Evolutionary conservation across 2,888 invertebrate genomes (phyloP).

Genomic region (Hartigia nigra): DNA sequence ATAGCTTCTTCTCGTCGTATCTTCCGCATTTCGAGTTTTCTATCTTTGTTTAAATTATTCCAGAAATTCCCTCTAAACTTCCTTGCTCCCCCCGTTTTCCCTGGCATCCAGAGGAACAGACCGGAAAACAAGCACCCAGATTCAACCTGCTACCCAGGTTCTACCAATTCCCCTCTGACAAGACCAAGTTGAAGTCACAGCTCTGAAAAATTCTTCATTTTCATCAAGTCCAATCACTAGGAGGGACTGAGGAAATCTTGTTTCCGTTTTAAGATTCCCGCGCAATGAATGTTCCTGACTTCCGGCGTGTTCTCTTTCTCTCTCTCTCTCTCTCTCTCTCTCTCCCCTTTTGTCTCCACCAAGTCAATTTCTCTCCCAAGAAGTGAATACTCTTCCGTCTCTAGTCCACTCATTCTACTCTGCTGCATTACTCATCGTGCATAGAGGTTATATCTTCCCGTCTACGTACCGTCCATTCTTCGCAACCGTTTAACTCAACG

Average conservation of each 20-base stretch:
- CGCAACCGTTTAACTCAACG: background rate
- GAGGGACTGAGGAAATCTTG: background rate
- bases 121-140: background rate
- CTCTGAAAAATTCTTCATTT: background rate
- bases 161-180: background rate
- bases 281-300: background rate
- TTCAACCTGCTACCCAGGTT: slow-evolving; percentile 5
- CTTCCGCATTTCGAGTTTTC: background rate
- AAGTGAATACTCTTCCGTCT: background rate
- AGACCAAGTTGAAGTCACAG: background rate
- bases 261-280: background rate
- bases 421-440: background rate
- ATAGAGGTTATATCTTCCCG: background rate
- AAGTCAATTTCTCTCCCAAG: background rate
- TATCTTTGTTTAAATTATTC: slow-evolving; percentile 27
- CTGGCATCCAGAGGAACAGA: background rate
- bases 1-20: background rate
- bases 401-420: background rate
- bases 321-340: background rate
- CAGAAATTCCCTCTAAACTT: slow-evolving; percentile 25
- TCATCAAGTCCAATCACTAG: background rate
- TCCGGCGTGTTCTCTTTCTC: background rate
- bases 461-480: background rate
- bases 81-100: slow-evolving; percentile 14
- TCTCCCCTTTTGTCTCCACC: background rate